Evolutionary conservation across 2,113 vertebrate genomes (phyloP).

Genomic region (Rhegmatorhina hoffmannsi): DNA sequence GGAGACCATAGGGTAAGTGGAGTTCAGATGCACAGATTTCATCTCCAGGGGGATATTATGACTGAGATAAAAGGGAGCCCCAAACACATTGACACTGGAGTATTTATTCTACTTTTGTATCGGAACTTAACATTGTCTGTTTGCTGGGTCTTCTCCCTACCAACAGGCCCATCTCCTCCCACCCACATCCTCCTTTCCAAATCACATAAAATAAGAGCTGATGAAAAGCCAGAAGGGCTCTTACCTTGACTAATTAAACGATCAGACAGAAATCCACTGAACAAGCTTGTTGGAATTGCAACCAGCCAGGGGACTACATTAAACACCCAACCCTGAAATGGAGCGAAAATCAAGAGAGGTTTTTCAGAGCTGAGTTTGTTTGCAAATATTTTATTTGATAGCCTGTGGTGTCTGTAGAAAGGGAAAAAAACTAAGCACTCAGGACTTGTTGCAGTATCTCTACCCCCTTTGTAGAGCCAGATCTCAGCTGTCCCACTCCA

Average conservation of each 20-base stretch:
- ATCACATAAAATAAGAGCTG: neutral
- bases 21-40: neutral
- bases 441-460: neutral
- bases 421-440: neutral
- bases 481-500: neutral
- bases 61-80: neutral
- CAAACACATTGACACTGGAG: fast-evolving
- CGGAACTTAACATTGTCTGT: fast-evolving
- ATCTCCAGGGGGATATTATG: neutral
- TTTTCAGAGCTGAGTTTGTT: neutral
- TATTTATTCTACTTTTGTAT: neutral
- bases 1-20: neutral
- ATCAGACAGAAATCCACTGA: conserved; percentile 92
- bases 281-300: conserved; percentile 87
- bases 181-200: neutral
- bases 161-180: neutral
- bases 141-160: neutral
- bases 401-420: neutral
- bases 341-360: neutral
- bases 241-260: conserved; percentile 90
- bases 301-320: conserved; percentile 96
- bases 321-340: conserved; percentile 93
- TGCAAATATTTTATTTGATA: neutral
- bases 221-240: neutral
- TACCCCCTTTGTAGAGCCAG: neutral